These are phyloP conservation scores for Lucifuga dentata DNA, from an alignment of 2,113 vertebrate genomes.

Conservation along the genomic window DNA sequence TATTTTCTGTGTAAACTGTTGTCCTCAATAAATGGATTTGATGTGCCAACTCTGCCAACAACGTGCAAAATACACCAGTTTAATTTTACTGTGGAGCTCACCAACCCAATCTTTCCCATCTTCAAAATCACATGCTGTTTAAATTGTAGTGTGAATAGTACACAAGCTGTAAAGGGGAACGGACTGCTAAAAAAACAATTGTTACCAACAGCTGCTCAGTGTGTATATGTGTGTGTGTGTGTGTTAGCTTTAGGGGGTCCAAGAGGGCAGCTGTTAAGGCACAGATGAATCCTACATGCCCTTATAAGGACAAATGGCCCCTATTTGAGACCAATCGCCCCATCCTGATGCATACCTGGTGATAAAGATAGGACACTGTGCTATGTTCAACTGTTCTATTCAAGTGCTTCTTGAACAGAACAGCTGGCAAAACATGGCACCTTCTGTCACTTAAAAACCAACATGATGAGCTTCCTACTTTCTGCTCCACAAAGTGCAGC, in stretches of 20 bases:
- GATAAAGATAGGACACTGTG: slow-evolving; percentile 52
- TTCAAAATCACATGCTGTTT: not conserved
- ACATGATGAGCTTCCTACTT: slow-evolving; percentile 16
- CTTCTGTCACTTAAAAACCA: slow-evolving; percentile 24
- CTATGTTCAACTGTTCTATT: no score
- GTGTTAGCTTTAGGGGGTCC: slow-evolving; percentile 6
- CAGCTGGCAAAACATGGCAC: slow-evolving; percentile 68
- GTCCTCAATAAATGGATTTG: no score
- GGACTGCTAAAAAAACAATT: slow-evolving; percentile 70
- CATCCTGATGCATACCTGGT: slow-evolving; percentile 62
- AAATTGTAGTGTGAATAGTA: slow-evolving; percentile 36
- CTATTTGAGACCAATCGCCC: slow-evolving; percentile 56
- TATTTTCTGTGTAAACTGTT: no score
- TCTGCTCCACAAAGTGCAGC: slow-evolving; percentile 1
- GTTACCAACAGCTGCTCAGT: slow-evolving; percentile 75
- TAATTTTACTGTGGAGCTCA: not conserved
- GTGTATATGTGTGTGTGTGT: slow-evolving; percentile 31
- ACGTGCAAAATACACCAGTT: not conserved
- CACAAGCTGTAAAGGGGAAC: slow-evolving; percentile 53
- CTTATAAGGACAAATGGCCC: slow-evolving; percentile 78
- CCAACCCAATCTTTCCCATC: not conserved
- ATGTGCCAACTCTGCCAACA: not conserved
- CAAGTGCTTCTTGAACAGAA: no score
- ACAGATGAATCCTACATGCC: slow-evolving; percentile 53
- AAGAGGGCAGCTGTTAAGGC: slow-evolving; percentile 77